These are phyloP conservation scores for Galleria mellonella DNA, from an alignment of 1,140 invertebrate genomes.

Conservation along the genomic window DNA sequence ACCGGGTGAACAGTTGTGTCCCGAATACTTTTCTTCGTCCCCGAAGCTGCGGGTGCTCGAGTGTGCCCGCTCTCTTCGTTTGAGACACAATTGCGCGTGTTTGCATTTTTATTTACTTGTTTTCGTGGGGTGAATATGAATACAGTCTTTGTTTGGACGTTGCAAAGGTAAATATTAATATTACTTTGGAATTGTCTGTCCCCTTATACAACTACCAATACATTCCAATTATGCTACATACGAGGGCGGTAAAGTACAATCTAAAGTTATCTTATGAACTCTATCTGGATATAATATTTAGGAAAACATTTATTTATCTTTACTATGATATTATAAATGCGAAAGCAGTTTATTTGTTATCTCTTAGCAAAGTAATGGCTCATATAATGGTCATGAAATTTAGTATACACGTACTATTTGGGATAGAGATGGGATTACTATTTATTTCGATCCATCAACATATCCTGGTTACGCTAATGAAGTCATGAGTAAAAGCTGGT, in stretches of 20 bases:
- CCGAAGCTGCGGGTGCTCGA: constrained; percentile 14
- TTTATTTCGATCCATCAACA: too few species aligned
- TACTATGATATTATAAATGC: too few species aligned
- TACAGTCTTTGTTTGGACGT: constrained; percentile 48
- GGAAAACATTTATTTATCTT: too few species aligned
- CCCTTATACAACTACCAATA: constrained; percentile 1
- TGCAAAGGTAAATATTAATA: constrained; percentile 50
- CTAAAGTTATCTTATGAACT: too few species aligned
- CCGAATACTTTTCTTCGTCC: constrained; percentile 35
- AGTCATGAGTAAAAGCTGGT: too few species aligned
- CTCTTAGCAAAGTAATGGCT: too few species aligned
- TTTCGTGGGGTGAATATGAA: constrained; percentile 65
- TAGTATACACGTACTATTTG: too few species aligned
- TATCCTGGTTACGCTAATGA: too few species aligned
- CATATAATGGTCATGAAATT: too few species aligned
- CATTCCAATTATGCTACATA: not conserved
- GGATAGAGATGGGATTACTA: too few species aligned
- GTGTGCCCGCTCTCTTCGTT: constrained; percentile 40
- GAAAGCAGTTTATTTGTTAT: too few species aligned
- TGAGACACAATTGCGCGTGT: constrained; percentile 63
- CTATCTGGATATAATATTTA: too few species aligned
- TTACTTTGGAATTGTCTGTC: constrained; percentile 30
- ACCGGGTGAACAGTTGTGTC: constrained; percentile 61
- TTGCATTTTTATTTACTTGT: constrained; percentile 69
- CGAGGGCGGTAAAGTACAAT: not conserved